phyloP scores from a whole-genome alignment of 2,797 vertebrate genomes.

The Chloroceryle inda region DNA sequence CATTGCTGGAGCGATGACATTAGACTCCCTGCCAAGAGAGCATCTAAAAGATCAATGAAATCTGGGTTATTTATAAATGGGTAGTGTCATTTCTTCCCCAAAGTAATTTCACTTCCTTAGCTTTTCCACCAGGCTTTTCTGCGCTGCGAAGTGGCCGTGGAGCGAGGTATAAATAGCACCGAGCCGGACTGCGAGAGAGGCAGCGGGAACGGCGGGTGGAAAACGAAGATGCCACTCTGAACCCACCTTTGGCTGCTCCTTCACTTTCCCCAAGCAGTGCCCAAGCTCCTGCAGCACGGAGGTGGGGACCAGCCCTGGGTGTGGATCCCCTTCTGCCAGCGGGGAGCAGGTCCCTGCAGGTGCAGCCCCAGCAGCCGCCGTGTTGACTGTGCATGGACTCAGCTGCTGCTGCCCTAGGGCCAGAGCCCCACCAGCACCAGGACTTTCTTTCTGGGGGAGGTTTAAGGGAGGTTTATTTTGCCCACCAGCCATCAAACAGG shows the following conservation, averaged over 20 bases:
- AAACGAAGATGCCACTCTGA: fast-evolving
- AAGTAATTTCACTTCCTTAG: conserved; percentile 67
- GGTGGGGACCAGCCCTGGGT: neutral
- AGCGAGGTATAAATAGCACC: neutral
- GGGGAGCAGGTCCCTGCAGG: neutral
- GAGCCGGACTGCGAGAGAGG: neutral
- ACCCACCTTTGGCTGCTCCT: neutral
- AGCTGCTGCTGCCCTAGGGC: neutral
- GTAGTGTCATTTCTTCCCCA: conserved; percentile 70
- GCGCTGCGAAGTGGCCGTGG: neutral
- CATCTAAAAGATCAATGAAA: conserved; percentile 72
- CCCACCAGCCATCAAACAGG: fast-evolving
- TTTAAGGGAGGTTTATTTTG: neutral
- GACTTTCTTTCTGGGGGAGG: neutral
- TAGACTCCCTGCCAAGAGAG: conserved; percentile 76
- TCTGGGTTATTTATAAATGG: conserved; percentile 65
- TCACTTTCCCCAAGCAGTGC: fast-evolving
- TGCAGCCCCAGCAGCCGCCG: fast-evolving
- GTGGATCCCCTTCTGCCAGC: neutral
- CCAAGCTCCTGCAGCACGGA: neutral
- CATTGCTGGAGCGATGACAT: conserved; percentile 82
- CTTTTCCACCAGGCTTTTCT: conserved; percentile 51
- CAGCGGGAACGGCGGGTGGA: neutral
- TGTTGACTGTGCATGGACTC: fast-evolving
- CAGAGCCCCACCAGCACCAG: neutral